Percentiles rank a stretch among this genome's conserved stretches.
phyloP scores from a whole-genome alignment of 2,888 invertebrate genomes.

The Hetaerina titia region DNA sequence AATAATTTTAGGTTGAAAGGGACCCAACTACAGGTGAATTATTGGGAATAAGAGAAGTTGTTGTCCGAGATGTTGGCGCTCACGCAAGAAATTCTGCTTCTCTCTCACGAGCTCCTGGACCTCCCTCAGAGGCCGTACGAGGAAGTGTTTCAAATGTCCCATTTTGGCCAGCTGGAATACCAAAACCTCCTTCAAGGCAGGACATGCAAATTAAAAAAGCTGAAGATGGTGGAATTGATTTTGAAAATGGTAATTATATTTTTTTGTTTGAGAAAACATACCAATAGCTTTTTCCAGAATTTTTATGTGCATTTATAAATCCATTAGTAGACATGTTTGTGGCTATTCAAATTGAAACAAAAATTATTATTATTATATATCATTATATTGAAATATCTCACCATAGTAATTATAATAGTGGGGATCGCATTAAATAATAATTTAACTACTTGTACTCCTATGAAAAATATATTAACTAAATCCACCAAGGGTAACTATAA shows the following conservation, averaged over 20 bases:
- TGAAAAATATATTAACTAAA: too few species aligned
- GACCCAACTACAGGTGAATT: constrained; percentile 89
- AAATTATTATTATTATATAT: too few species aligned
- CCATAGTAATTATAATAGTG: too few species aligned
- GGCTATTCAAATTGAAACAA: too few species aligned
- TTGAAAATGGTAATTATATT: constrained; percentile 74
- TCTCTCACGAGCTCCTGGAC: constrained; percentile 87
- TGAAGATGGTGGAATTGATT: constrained; percentile 73
- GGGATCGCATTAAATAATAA: too few species aligned
- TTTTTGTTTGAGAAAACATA: too few species aligned
- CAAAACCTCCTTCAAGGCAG: constrained; percentile 77
- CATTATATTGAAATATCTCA: too few species aligned
- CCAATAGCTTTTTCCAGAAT: too few species aligned
- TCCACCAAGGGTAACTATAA: too few species aligned
- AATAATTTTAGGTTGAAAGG: constrained; percentile 81
- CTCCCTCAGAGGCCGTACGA: constrained; percentile 84
- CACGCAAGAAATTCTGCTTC: constrained; percentile 88
- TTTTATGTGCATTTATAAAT: too few species aligned
- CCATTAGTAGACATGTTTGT: too few species aligned
- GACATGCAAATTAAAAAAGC: constrained; percentile 45
- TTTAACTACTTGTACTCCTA: too few species aligned
- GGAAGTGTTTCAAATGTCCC: constrained; percentile 90
- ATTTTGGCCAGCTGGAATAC: constrained; percentile 92
- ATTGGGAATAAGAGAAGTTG: constrained; percentile 83
- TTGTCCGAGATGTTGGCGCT: constrained; percentile 81